Evolutionary conservation across 1,140 invertebrate species (phyloP).

Genomic region (Pogonognathellus flavescens): DNA sequence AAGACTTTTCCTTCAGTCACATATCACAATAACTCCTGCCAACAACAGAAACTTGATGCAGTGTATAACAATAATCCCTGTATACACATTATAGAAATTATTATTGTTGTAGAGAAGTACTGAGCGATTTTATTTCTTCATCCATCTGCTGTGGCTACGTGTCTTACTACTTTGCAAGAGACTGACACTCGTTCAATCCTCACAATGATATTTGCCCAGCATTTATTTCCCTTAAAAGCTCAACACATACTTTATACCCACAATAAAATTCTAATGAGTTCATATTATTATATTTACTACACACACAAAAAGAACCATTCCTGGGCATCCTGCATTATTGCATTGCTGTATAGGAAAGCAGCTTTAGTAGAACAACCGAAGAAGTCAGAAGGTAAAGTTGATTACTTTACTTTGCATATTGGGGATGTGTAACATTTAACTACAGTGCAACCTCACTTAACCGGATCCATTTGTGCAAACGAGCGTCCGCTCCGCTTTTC

Average conservation of each 20-base stretch:
- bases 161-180: constrained; percentile 12
- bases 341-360: background rate
- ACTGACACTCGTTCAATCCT: background rate
- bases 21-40: constrained; percentile 38
- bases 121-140: constrained; percentile 11
- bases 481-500: too few relatives aligned
- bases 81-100: background rate
- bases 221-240: constrained; percentile 20
- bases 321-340: too few relatives aligned
- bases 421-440: too few relatives aligned
- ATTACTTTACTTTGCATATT: too few relatives aligned
- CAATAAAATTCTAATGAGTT: constrained; percentile 49
- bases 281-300: background rate
- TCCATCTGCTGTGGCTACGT: constrained; percentile 1
- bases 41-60: background rate
- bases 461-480: too few relatives aligned
- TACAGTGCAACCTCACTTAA: too few relatives aligned
- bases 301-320: too few relatives aligned
- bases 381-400: background rate
- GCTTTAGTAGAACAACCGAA: too few relatives aligned
- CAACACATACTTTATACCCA: constrained; percentile 19
- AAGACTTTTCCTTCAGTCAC: constrained; percentile 44
- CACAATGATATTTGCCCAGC: constrained; percentile 5
- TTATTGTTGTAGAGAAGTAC: background rate
- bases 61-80: constrained; percentile 21